Conservation (phyloP, 2,888 invertebrate genomes). For the Coenonympha glycerion region DNA sequence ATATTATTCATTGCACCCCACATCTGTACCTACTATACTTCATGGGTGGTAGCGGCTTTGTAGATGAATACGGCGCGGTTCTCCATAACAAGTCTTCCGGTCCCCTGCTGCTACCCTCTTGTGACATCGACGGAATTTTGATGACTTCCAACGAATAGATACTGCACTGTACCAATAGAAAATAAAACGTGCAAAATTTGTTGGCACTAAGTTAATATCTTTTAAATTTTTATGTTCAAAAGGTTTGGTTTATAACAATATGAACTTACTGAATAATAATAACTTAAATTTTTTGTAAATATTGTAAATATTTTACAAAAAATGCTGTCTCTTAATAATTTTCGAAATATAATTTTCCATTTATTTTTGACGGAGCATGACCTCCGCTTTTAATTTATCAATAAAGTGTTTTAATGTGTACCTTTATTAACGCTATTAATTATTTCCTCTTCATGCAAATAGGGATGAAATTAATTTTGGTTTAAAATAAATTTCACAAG, state of each 20-base stretch:
- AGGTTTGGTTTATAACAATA: too few species aligned
- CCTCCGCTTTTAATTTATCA: constrained; percentile 30
- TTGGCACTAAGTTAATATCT: background rate
- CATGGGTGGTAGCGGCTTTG: constrained; percentile 57
- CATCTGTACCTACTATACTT: constrained; percentile 28
- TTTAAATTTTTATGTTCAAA: background rate
- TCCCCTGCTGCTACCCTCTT: constrained; percentile 38
- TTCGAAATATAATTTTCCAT: constrained; percentile 4
- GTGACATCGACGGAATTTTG: constrained; percentile 65
- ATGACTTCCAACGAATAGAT: constrained; percentile 36
- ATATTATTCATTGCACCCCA: constrained; percentile 18
- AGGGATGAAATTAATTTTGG: constrained; percentile 17
- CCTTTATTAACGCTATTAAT: constrained; percentile 15
- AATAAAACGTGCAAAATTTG: constrained; percentile 9
- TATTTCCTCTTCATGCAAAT: constrained; percentile 12
- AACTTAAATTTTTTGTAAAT: too few species aligned
- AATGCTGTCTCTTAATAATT: constrained; percentile 5
- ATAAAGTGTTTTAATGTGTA: constrained; percentile 8
- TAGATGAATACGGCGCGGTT: constrained; percentile 47
- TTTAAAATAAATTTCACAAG: constrained; percentile 13
- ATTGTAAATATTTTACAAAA: background rate
- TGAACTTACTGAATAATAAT: too few species aligned
- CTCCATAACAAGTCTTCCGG: constrained; percentile 62
- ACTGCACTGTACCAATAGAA: constrained; percentile 20
- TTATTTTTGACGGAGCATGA: constrained; percentile 11